These are phyloP conservation scores for Acrobasis repandana DNA, from an alignment of 2,888 invertebrate genomes.

Conservation along the genomic window DNA sequence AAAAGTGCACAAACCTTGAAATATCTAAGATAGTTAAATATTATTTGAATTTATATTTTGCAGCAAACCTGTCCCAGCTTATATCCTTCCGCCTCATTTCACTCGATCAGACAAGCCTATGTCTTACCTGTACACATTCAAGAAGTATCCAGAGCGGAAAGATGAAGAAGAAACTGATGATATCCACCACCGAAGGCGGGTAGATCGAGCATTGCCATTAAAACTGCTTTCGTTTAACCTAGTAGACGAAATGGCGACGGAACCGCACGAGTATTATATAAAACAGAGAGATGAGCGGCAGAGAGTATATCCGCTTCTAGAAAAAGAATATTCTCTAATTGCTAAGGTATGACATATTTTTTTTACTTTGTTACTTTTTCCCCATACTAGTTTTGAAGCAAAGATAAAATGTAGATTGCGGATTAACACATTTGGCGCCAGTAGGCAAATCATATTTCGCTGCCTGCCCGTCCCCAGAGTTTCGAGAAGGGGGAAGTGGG, in stretches of 20 bases:
- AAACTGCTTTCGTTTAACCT: constrained; percentile 85
- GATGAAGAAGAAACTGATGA: constrained; percentile 48
- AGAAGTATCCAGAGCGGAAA: constrained; percentile 50
- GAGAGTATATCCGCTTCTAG: constrained; percentile 61
- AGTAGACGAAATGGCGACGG: constrained; percentile 83
- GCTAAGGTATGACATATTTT: constrained; percentile 59
- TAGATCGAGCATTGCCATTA: constrained; percentile 70
- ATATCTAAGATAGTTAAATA: neutral
- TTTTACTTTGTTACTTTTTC: too few species aligned
- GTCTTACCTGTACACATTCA: constrained; percentile 62
- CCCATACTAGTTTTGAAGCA: too few species aligned
- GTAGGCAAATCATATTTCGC: too few species aligned
- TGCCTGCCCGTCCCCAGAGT: too few species aligned
- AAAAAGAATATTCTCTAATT: constrained; percentile 68
- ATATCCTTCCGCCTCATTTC: constrained; percentile 90
- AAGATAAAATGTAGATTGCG: too few species aligned
- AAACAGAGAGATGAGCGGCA: constrained; percentile 78
- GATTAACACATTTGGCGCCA: too few species aligned
- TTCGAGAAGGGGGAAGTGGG: too few species aligned
- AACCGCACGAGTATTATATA: constrained; percentile 83
- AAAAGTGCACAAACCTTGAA: too few species aligned
- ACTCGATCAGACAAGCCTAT: constrained; percentile 87
- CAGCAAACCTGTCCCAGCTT: constrained; percentile 37
- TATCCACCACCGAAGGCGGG: constrained; percentile 56
- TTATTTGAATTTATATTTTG: constrained; percentile 21